Evolutionary conservation across 2,113 vertebrate species (phyloP), one percentile per base, ranked within the genome.

Genomic region (Oceanodroma tethys): DNA sequence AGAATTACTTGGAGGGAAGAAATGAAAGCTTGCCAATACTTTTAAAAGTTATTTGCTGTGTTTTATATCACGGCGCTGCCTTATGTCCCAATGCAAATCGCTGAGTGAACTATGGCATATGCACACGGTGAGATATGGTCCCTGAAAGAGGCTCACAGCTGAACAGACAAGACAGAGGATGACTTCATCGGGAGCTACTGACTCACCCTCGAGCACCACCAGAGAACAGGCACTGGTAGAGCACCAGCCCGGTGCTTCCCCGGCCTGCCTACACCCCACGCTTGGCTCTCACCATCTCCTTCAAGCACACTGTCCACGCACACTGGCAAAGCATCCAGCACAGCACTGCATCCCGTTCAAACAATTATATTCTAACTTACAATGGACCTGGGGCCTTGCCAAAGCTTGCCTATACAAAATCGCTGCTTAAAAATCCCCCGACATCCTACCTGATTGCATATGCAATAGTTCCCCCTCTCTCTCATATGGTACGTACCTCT

Each of bases 41-140:
- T 90, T 47, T 73, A 26, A 15, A 80, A 83, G 86, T 25, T 22
- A 32, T n/a, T 82, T 63, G 15, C n/a, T 59, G 25, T 38, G 47
- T 26, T 75, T 84, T 59, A 6, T 34, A 18, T 20, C 17, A 22
- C 0, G 0, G 21, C 0, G 0, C 56, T 88, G 55, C 63, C 50
- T 72, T 14, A 11, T 0, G 2, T 55, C 43, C 47, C 22, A 19
- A 0, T 15, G 45, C 18, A 47, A 68, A 76, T 8, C 1, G 0
- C 45, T 4, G 36, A 72, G 14, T 7, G 56, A 90, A 34, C 62
- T 72, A 21, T 7, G 21, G 70, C 21, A 30, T 5, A 7, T 3
- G 16, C 22, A 3, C 3, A 4, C 1, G n/a, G 18, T 34, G 62
- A 72, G 23, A 45, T 19, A 13, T 0, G 4, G 13, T 10, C 14